Percentiles rank a stretch among this genome's conserved stretches.
Conservation (phyloP, 2,888 invertebrate genomes). For the Eupithecia insigniata region DNA sequence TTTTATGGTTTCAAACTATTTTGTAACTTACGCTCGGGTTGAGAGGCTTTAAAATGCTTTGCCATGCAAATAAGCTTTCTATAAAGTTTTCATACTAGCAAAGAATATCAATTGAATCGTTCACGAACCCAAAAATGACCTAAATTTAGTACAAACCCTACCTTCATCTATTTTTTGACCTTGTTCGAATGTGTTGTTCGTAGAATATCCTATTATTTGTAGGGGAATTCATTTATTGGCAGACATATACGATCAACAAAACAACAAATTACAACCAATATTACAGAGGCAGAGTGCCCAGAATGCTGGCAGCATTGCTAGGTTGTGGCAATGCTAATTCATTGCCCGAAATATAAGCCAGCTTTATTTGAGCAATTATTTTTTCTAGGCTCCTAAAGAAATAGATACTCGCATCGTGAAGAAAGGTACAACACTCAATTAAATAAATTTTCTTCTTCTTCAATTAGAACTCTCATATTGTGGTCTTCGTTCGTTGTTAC, state of each 20-base stretch:
- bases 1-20: not conserved
- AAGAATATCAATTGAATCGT: not conserved
- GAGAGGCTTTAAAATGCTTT: not conserved
- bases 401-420: not conserved
- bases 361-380: no score
- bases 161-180: not conserved
- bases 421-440: constrained; percentile 25
- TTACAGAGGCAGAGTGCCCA: no score
- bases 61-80: not conserved
- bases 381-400: constrained; percentile 6
- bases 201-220: not conserved
- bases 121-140: not conserved
- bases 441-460: no score
- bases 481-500: constrained; percentile 17
- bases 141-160: not conserved
- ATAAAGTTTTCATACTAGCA: not conserved
- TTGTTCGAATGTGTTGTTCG: not conserved
- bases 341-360: no score
- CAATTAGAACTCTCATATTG: not conserved
- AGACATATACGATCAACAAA: no score
- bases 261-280: no score
- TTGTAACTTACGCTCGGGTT: not conserved
- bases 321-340: no score
- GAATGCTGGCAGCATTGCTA: no score
- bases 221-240: no score